Evolutionary conservation across 1,140 invertebrate genomes (phyloP), one percentile per base, ranked within the genome.

Genomic region (Eciton burchellii): DNA sequence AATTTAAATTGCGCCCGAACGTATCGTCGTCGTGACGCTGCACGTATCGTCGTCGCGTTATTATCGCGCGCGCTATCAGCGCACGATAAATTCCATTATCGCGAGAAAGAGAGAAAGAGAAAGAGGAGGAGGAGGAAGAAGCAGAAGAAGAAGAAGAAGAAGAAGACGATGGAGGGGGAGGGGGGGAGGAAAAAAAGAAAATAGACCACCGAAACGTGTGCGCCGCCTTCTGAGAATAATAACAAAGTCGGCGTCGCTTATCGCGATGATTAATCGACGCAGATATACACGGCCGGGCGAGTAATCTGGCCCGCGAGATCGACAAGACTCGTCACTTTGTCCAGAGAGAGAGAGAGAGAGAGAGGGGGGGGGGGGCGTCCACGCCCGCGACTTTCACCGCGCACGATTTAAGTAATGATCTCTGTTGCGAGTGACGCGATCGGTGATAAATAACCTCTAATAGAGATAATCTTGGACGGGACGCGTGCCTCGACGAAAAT

Each of bases 321-420:
- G 85, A 87, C 68, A 81, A 73, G 77, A 71, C 49, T 81, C 56
- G 77, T 60, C 66, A 73, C 57, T 81, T 60, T 60, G 56, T 59
- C 19, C 9, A 73, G 63, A 43, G 14, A 56, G 49, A 68, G 68
- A 68, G n/a, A n/a, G n/a, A n/a, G n/a, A n/a, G n/a, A n/a, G n/a
- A n/a, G n/a, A n/a, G n/a, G n/a, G n/a, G n/a, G n/a, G n/a, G n/a
- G n/a, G n/a, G n/a, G n/a, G 74, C 35, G 45, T 79, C 68, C 49
- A 68, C 63, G n/a, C 9, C 29, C 47, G 19, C 21, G 19, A 68
- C 74, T 79, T 79, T 79, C 63, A 79, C 63, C 63, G 24, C 68
- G 63, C 56, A 79, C 21, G 56, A 70, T 21, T 79, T 68, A 79
- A 79, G 74, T 70, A 79, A 52, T 24, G 49, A 68, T 79, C 35